phyloP scores from a whole-genome alignment of 2,888 invertebrate species.

The Cantharis rufa region DNA sequence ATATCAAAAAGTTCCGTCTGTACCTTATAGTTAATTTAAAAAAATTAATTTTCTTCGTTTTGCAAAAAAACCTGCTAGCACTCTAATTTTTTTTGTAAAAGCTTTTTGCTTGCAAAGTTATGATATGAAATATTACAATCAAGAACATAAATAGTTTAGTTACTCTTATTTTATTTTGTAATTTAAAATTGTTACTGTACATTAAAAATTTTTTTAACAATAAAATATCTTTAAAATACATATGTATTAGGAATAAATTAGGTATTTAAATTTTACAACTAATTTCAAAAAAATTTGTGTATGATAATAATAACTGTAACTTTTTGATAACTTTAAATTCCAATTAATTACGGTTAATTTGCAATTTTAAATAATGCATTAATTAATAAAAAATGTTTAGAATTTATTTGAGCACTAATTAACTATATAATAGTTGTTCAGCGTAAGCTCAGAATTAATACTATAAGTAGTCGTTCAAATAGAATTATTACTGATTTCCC shows the following conservation, averaged over 20 bases:
- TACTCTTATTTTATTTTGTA: too few relatives aligned
- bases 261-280: background rate
- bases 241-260: too few relatives aligned
- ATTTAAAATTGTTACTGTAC: too few relatives aligned
- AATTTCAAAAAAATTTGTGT: too few relatives aligned
- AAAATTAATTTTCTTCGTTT: background rate
- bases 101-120: background rate
- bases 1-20: background rate
- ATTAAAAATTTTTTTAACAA: background rate
- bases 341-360: background rate
- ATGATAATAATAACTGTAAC: background rate
- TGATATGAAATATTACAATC: background rate
- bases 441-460: background rate
- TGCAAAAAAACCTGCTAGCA: background rate
- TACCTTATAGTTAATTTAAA: background rate
- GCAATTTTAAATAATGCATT: background rate
- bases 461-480: background rate
- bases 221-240: background rate
- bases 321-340: background rate
- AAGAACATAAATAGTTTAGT: background rate
- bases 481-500: background rate
- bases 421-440: background rate
- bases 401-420: background rate
- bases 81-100: background rate
- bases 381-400: background rate